A percentile compares a stretch with the other conserved stretches of the same genome.
Conservation (phyloP, 2,113 vertebrate species). For the Leiothrix lutea region DNA sequence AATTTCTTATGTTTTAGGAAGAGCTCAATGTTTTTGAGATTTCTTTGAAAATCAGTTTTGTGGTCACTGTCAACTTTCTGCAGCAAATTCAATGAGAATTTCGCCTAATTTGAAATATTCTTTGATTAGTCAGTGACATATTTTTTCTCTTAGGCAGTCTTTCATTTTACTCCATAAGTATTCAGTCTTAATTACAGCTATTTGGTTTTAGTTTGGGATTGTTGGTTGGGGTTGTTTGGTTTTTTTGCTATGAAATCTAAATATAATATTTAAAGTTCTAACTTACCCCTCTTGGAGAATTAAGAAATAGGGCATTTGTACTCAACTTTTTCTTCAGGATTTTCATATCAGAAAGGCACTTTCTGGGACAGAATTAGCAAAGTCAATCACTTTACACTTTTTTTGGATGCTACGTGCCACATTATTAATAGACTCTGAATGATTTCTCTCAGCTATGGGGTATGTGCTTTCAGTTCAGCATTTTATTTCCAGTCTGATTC, state of each 20-base stretch:
- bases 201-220: neutral
- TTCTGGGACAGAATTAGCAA: neutral
- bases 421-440: neutral
- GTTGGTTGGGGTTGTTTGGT: neutral
- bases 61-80: neutral
- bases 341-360: neutral
- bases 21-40: neutral
- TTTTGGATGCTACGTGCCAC: neutral
- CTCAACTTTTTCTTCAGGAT: neutral
- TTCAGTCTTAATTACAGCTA: neutral
- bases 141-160: neutral
- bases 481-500: neutral
- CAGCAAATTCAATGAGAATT: neutral
- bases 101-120: neutral
- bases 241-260: neutral
- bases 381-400: neutral
- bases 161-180: neutral
- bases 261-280: neutral
- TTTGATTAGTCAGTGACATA: neutral
- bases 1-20: neutral
- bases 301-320: neutral
- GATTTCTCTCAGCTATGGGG: neutral
- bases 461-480: neutral
- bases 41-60: neutral
- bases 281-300: neutral